Evolutionary conservation across 2,113 vertebrate species (phyloP).

Genomic region (Hymenochirus boettgeri): DNA sequence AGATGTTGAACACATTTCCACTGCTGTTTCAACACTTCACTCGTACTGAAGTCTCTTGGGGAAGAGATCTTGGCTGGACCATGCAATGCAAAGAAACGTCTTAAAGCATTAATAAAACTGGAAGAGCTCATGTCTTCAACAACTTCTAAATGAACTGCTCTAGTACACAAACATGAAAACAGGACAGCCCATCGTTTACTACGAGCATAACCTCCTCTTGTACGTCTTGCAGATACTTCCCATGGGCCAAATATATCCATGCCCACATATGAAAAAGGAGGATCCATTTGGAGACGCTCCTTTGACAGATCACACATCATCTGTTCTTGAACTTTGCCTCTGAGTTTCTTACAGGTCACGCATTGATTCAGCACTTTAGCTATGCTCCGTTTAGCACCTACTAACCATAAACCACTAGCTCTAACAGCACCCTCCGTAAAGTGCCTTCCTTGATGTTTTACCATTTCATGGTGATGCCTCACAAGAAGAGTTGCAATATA

Average conservation of each 20-base stretch:
- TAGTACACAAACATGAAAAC: not conserved
- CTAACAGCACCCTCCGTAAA: conserved; percentile 48
- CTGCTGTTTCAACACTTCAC: not conserved
- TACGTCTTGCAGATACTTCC: not conserved
- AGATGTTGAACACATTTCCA: conserved; percentile 1
- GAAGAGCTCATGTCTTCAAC: conserved; percentile 25
- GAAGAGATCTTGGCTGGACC: not conserved
- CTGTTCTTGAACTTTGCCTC: not conserved
- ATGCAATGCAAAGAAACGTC: conserved; percentile 2
- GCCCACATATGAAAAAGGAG: not conserved
- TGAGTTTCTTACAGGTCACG: not conserved
- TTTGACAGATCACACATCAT: not conserved
- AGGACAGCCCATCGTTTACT: not conserved
- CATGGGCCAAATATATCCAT: not conserved
- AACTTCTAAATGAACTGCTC: not conserved
- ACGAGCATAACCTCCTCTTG: not conserved
- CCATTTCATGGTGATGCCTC: conserved; percentile 3
- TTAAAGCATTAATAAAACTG: conserved; percentile 44
- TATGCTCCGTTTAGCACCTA: conserved; percentile 25
- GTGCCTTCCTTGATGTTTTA: too few relatives aligned
- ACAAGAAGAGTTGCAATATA: too few relatives aligned
- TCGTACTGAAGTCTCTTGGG: not conserved
- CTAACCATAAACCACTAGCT: conserved; percentile 33
- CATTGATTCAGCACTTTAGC: not conserved
- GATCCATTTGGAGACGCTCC: not conserved